Evolutionary conservation across 2,888 invertebrate genomes (phyloP), one percentile per base, ranked within the genome.

Genomic region (Limenitis camilla): DNA sequence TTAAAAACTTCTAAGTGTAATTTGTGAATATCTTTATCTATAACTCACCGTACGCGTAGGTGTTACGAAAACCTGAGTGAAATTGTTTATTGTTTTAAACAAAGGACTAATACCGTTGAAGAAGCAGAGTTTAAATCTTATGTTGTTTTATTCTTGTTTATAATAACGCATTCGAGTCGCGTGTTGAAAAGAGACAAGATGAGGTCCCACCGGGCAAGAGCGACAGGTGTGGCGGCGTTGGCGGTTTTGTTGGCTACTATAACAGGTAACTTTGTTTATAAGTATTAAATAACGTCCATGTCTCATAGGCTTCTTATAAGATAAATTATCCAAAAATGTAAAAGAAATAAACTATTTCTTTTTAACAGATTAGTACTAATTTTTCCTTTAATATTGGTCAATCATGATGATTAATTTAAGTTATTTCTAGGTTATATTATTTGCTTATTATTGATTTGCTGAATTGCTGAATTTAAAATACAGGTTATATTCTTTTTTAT

Each of bases 151-250:
- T 55, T 68, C 76, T 78, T 70, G 77, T 79, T 69, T 75, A 72
- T 69, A 68, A 74, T 75, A 72, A 75, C 78, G 73, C 73, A 70
- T 38, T 68, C 68, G 62, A 67, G 67, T 71, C 72, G 69, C 67
- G 76, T 69, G 84, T 79, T 74, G 66, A 78, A 86, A 74, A 83
- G 84, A 80, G 86, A 86, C 83, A 82, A 80, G 62, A 87, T 85
- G 86, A 78, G 70, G 76, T 72, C 72, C 65, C 69, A 72, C 58
- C 77, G 75, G 62, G 74, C 66, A 65, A 71, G 82, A 76, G 78
- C 75, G 84, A 85, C 86, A 86, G 86, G 87, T 87, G 87, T 79
- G 82, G 83, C 69, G 74, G 78, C 75, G 68, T 68, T 84, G 65
- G 82, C 78, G 71, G 72, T 85, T 64, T 69, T 86, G 69, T 76